Evolutionary conservation across 1,140 invertebrate species (phyloP).

Genomic region (Drosophila tsacasi): DNA sequence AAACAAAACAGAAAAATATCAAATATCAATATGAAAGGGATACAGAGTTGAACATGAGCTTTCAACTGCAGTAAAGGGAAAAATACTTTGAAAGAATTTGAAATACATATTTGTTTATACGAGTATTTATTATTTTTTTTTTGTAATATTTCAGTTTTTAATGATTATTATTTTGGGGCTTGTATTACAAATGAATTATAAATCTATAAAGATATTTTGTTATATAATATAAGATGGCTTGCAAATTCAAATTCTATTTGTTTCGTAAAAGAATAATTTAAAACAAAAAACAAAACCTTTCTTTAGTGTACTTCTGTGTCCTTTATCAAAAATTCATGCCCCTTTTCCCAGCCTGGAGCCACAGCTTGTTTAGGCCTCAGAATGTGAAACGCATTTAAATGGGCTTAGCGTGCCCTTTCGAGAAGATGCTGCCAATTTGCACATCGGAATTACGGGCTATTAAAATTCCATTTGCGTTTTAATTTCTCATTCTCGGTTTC

Average conservation of each 20-base stretch:
- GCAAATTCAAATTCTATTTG: no score
- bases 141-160: background rate
- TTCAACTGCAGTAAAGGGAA: background rate
- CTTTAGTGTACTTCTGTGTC: background rate
- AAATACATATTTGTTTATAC: background rate
- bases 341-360: background rate
- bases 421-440: constrained; percentile 42
- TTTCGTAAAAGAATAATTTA: background rate
- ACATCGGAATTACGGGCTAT: constrained; percentile 25
- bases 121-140: no score
- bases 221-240: background rate
- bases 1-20: background rate
- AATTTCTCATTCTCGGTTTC: constrained; percentile 25
- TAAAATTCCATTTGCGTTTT: constrained; percentile 55
- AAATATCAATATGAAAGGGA: background rate
- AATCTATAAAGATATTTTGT: background rate
- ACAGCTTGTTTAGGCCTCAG: constrained; percentile 27
- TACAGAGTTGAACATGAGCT: background rate
- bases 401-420: constrained; percentile 26
- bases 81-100: background rate
- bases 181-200: background rate
- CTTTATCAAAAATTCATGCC: background rate
- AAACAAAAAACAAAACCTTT: background rate
- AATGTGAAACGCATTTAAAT: constrained; percentile 44
- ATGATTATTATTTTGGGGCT: background rate